These are phyloP conservation scores for Tympanuchus pallidicinctus DNA, from an alignment of 2,113 vertebrate species.

Conservation along the genomic window DNA sequence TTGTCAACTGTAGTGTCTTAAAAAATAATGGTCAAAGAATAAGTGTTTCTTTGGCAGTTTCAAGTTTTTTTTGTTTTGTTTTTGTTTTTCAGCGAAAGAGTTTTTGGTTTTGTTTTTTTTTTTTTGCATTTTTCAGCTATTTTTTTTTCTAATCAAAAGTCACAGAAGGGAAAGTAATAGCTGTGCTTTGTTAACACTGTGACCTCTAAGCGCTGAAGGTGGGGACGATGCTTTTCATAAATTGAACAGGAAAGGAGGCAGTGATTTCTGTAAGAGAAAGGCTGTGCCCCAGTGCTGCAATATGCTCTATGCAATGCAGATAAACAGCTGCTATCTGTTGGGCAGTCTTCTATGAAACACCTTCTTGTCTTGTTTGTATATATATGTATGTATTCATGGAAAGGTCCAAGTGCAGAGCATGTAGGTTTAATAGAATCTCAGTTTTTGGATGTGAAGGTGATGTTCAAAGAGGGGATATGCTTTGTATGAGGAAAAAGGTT, in stretches of 20 bases:
- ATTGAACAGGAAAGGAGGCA: neutral
- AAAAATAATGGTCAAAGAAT: neutral
- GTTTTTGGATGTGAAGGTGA: neutral
- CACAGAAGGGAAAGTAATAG: fast-evolving
- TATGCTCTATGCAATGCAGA: neutral
- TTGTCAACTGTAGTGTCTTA: neutral
- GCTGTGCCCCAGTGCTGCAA: neutral
- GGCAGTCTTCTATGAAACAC: neutral
- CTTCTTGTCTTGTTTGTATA: neutral
- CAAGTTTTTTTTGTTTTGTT: neutral
- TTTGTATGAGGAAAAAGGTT: neutral
- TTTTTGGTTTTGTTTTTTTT: neutral
- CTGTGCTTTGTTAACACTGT: neutral
- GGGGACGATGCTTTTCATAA: neutral
- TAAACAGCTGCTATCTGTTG: neutral
- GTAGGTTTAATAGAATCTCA: neutral
- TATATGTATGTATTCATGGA: neutral
- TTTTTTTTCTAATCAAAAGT: neutral
- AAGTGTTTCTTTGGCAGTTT: neutral
- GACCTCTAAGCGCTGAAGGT: too few species aligned
- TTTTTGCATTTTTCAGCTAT: neutral
- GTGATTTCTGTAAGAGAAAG: neutral
- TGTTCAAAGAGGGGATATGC: neutral
- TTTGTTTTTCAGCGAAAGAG: neutral
- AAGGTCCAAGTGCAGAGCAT: neutral